Evolutionary conservation across 2,113 vertebrate genomes (phyloP), one percentile per base, ranked within the genome.

Genomic region (Gambusia holbrooki): DNA sequence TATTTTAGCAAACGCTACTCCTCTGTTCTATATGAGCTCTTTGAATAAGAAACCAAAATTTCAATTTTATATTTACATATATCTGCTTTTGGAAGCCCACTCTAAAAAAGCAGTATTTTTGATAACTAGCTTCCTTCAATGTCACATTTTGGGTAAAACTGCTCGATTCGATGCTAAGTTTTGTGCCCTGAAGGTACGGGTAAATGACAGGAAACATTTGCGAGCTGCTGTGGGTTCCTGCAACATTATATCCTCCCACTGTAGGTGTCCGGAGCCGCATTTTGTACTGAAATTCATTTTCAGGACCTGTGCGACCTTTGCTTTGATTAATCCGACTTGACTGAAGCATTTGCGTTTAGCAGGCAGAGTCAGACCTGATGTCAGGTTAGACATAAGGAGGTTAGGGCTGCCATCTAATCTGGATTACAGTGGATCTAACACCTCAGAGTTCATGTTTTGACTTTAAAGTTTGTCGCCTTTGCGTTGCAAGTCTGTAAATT

Each of bases 371-470:
- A 76, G 70, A 74, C 69, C 71, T 76, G 71, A 74, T 74, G 69
- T 76, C 73, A 68, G 1, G 40, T 73, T 33, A 61, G 63, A 58
- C 74, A 45, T 73, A 79, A 85, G 51, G 83, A 82, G 77, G 71
- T 60, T 70, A 80, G 28, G 69, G 29, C 79, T 74, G 69, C 45
- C 73, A 63, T 83, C 72, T 87, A 90, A 90, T 91, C 87, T 89
- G 85, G 89, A 90, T 91, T 90, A 88, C 28, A 80, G 72, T 81
- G 76, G 86, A 89, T 90, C 77, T 79, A 63, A 35, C 71, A 72
- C 85, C 71, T 66, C 42, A 62, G 51, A 71, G 75, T 72, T 82
- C 62, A 82, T 81, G 71, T 74, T 87, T 86, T 86, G 82, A 81
- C 80, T 85, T 77, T 76, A 81, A 69, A 70, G 12, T 70, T 73